phyloP scores from a whole-genome alignment of 1,140 invertebrate genomes.

The Scaptomyza graminum region DNA sequence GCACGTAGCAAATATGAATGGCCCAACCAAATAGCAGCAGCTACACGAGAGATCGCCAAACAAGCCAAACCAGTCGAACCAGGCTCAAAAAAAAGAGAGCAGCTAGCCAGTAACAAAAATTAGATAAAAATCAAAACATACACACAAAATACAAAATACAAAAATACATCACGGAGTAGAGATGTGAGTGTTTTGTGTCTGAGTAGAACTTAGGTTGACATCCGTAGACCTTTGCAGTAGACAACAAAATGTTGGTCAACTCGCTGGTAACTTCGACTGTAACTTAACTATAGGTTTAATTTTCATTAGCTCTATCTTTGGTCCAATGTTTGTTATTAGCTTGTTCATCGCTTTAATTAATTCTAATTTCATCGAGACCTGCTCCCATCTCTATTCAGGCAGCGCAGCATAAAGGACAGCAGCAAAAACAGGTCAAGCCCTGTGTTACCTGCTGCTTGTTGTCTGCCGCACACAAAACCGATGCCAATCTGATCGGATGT shows the following conservation, averaged over 20 bases:
- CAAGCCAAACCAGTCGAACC: slow-evolving; percentile 63
- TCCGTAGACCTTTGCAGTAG: no score
- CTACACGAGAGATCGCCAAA: slow-evolving; percentile 41
- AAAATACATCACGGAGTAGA: not conserved
- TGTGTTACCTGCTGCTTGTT: slow-evolving; percentile 38
- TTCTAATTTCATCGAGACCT: not conserved
- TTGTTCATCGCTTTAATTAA: not conserved
- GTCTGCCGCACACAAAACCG: slow-evolving; percentile 10
- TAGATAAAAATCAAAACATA: slow-evolving; percentile 74
- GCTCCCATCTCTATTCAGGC: slow-evolving; percentile 34
- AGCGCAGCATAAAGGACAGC: slow-evolving; percentile 40
- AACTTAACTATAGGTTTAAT: no score
- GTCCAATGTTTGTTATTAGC: no score
- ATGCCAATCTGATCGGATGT: slow-evolving; percentile 60
- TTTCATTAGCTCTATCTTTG: no score
- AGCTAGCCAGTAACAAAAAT: slow-evolving; percentile 48
- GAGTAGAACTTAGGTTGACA: no score
- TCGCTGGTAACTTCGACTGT: no score
- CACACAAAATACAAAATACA: slow-evolving; percentile 10
- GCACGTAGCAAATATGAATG: slow-evolving; percentile 77
- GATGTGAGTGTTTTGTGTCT: not conserved
- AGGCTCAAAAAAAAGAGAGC: slow-evolving; percentile 30
- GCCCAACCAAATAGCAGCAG: slow-evolving; percentile 14
- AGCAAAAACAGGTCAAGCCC: slow-evolving; percentile 51
- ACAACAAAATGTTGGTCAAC: no score